Evolutionary conservation across 2,113 vertebrate species (phyloP), one percentile per base, ranked within the genome.

Genomic region (Apus apus): DNA sequence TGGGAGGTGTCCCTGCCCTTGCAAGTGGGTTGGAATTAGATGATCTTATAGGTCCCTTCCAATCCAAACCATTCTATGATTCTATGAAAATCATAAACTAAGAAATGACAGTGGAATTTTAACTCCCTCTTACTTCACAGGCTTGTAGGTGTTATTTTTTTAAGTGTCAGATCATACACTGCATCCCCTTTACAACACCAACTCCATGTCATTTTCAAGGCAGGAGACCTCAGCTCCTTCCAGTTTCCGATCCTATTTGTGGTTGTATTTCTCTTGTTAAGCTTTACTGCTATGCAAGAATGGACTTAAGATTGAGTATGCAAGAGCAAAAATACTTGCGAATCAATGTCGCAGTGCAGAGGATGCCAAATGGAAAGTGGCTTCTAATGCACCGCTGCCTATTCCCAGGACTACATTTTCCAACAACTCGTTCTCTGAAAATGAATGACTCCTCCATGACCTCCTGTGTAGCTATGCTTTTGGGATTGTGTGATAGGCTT

Each of bases 331-430:
- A 25, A 10, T 32, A 11, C 6, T 13, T 6, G n/a, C 38, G 43
- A 53, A 22, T 73, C 9, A 83, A 43, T 1, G 3, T 43, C 38
- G 14, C 18, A 32, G 6, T 60, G 20, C 34, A 48, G 60, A 65
- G 20, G 21, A 73, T 57, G 46, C 8, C 9, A 66, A 38, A 53
- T 7, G 45, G 29, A 80, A 81, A 83, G 53, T 45, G 8, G 21
- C 6, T 74, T 20, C 16, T 25, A 13, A 5, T 51, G n/a, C 3
- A n/a, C 21, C 13, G 16, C 16, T 0, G 0, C 11, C 32, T 32
- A 26, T 16, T 36, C 26, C 22, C 5, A 51, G 12, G 18, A 36
- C 16, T 18, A n/a, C n/a, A 14, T 61, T 22, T 70, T 61, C 56
- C 43, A 12, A 16, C 23, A 51, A 6, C 25, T 51, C 30, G 53